Evolutionary conservation across 2,113 vertebrate genomes (phyloP), one percentile per base, ranked within the genome.

Genomic region (Trematocara unimaculatum): DNA sequence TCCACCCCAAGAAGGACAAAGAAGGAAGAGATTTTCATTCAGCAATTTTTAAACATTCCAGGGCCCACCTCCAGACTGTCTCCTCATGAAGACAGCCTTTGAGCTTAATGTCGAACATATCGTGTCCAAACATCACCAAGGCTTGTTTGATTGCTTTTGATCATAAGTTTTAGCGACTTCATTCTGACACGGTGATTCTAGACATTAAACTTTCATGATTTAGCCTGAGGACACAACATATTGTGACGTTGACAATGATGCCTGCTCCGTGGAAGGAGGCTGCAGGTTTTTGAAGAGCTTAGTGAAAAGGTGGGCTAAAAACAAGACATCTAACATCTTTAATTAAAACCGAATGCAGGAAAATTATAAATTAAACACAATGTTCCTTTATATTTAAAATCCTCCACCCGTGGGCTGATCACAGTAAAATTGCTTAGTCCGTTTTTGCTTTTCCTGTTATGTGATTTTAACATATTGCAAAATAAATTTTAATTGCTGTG

Each of bases 1-100:
- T 94, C 91, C 84, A 79, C 84, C 78, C 90, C 80, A 79, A 88
- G 78, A 89, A 83, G 51, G 81, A 86, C 82, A 89, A 89, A 88
- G 80, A 89, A 56, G 53, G 29, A 79, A 29, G 67, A 85, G 77
- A 83, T 78, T 90, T 90, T 84, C 45, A 88, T 84, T 81, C 26
- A 77, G 6, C n/a, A 26, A 64, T 56, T 92, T 90, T 72, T 23
- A 84, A 90, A 90, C 62, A 92, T 88, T 90, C 81, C 72, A 82
- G 45, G 45, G 47, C 29, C 79, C 38, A 72, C 90, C 88, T 82
- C 17, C n/a, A 17, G 35, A 42, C 45, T 6, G 42, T 55, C 64
- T 33, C 60, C 67, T 74, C 1, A 6, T 23, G 42, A 58, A 49
- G 31, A 77, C 60, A n/a, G 2, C 20, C 62, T n/a, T 15, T 2